These are phyloP conservation scores for Notolabrus celidotus DNA, from an alignment of 2,797 vertebrate genomes.

Conservation along the genomic window DNA sequence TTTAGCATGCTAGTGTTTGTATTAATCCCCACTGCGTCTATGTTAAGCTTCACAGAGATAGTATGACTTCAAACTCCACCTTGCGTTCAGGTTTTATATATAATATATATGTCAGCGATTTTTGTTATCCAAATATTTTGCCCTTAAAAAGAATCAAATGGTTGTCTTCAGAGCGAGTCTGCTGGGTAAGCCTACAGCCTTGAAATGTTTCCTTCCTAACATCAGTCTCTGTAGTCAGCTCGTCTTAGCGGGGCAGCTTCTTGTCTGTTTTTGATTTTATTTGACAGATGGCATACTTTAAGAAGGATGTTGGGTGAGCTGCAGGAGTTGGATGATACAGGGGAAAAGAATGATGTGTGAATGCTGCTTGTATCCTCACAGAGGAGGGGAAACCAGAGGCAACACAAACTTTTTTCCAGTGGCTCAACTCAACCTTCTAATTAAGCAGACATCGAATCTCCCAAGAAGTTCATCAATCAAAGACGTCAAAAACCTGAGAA, in stretches of 20 bases:
- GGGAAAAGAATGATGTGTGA: conserved; percentile 37
- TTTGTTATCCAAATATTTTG: not conserved
- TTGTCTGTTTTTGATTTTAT: conserved; percentile 3
- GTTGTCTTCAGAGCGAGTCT: not conserved
- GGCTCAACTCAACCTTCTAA: conserved; percentile 65
- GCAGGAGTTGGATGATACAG: conserved; percentile 5
- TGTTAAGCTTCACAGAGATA: not conserved
- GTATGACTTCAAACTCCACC: not conserved
- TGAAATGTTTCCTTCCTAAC: not conserved
- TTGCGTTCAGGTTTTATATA: no score
- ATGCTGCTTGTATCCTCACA: conserved; percentile 21
- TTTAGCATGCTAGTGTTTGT: no score
- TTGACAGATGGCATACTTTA: conserved; percentile 11
- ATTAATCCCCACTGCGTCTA: no score
- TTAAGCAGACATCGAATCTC: conserved; percentile 74
- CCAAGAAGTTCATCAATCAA: conserved; percentile 75
- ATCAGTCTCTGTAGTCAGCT: not conserved
- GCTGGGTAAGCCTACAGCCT: not conserved
- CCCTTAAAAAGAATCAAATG: not conserved
- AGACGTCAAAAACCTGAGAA: conserved; percentile 59
- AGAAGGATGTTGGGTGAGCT: conserved; percentile 18
- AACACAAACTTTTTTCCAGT: conserved; percentile 65
- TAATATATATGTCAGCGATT: not conserved
- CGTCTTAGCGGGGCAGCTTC: not conserved
- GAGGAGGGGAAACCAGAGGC: conserved; percentile 60